Evolutionary conservation across 2,113 vertebrate genomes (phyloP), one percentile per base, ranked within the genome.

Genomic region (Chloebia gouldiae): DNA sequence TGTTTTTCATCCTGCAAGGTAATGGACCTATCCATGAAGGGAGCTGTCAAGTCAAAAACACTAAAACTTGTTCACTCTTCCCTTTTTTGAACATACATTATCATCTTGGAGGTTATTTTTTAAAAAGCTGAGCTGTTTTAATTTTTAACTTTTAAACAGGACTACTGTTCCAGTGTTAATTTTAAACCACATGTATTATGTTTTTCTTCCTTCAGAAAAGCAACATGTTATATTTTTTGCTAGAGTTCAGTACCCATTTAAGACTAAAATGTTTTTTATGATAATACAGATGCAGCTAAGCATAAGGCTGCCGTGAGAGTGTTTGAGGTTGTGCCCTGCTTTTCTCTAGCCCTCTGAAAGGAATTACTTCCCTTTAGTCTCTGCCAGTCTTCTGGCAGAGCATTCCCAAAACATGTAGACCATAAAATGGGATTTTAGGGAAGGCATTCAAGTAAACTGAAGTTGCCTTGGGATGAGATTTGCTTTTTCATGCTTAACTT

Each of bases 401-500:
- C 73, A 16, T 88, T 93, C 69, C 93, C 73, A 53, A 77, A 97
- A 75, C 71, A 81, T 37, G 49, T 81, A 60, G 79, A 45, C 64
- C 44, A 60, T 88, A 95, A 95, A 86, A 95, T 82, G n/a, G 44
- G 87, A 93, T 94, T 95, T 81, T 61, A 87, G 63, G n/a, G 64
- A 70, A 77, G 65, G 75, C 49, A 84, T 89, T 94, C 88, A 94
- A 86, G 28, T 88, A 92, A 95, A 92, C 60, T 68, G 78, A 90
- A 81, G 14, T 89, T 96, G 78, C 77, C 78, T 79, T 3, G 11
- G 85, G 78, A 86, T 2, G 61, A 93, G 51, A 39, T 92, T 30
- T 66, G 39, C 30, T 80, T 95, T 92, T 95, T 81, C 85, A 61
- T 90, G 56, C 1, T 0, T 28, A 70, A 82, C 82, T 95, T 17